These are phyloP conservation scores for Eulemur rufifrons DNA, from an alignment of 2,113 vertebrate genomes.

Conservation along the genomic window DNA sequence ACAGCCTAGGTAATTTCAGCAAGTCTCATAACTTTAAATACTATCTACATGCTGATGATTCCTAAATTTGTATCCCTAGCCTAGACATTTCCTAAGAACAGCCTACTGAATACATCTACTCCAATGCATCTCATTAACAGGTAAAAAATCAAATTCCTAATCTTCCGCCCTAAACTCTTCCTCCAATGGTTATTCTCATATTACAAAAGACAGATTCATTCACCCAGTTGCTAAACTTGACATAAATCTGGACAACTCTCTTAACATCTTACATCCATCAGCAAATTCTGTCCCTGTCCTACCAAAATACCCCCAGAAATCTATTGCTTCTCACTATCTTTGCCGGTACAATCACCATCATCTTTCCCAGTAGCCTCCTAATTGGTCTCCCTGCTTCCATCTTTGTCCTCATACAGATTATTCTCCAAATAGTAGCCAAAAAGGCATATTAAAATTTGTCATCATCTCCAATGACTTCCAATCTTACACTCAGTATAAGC, in stretches of 20 bases:
- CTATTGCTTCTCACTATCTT: background rate
- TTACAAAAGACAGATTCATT: background rate
- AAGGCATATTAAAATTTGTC: background rate
- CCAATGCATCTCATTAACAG: background rate
- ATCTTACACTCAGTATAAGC: background rate
- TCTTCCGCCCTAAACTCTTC: background rate
- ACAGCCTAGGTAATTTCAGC: background rate
- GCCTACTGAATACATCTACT: background rate
- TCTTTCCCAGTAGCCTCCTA: background rate
- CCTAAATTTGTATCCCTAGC: background rate
- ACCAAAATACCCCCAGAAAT: background rate
- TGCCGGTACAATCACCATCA: background rate
- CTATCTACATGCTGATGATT: background rate
- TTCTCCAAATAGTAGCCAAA: background rate
- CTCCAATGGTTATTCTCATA: background rate
- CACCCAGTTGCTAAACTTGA: background rate
- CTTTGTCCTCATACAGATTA: background rate
- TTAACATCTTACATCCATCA: background rate
- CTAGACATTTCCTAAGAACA: background rate
- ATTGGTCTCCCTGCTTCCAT: background rate
- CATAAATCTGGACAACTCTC: background rate
- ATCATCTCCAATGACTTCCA: background rate
- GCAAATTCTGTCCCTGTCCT: background rate
- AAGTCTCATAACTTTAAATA: background rate
- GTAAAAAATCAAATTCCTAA: background rate